A percentile compares a stretch with the other conserved stretches of the same genome.
phyloP scores from a whole-genome alignment of 1,140 invertebrate genomes.

The Cyclargus thomasi region DNA sequence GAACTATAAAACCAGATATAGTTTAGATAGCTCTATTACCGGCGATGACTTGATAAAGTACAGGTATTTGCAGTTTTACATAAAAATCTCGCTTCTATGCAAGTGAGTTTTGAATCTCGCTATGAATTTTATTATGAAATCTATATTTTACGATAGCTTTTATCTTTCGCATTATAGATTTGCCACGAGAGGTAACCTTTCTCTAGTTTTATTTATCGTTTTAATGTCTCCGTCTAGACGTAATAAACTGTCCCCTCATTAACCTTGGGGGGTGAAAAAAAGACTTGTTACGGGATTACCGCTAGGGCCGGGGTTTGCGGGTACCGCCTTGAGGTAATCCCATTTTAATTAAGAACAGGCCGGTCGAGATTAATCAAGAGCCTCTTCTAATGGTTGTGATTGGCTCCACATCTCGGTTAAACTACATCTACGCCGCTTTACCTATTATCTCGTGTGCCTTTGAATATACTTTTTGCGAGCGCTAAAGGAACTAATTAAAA shows the following conservation, averaged over 20 bases:
- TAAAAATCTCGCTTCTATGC: constrained; percentile 3
- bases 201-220: neutral
- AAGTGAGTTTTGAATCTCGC: neutral
- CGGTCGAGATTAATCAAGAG: constrained; percentile 51
- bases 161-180: neutral
- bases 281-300: constrained; percentile 24
- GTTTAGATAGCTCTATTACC: neutral
- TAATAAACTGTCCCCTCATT: constrained; percentile 27
- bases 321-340: constrained; percentile 46
- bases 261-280: constrained; percentile 26
- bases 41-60: neutral
- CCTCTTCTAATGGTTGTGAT: constrained; percentile 31
- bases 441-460: constrained; percentile 11
- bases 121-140: constrained; percentile 4
- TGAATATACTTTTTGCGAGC: constrained; percentile 14
- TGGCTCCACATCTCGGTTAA: constrained; percentile 27
- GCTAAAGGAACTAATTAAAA: constrained; percentile 12
- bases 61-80: constrained; percentile 3
- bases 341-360: constrained; percentile 55
- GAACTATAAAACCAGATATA: neutral
- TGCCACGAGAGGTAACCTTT: neutral
- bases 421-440: constrained; percentile 1
- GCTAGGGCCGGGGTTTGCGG: constrained; percentile 20
- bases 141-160: constrained; percentile 1
- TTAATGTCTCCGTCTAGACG: constrained; percentile 18